Base-by-base conservation (phyloP, 2,113 vertebrate species). In the Vidua chalybeata region DNA sequence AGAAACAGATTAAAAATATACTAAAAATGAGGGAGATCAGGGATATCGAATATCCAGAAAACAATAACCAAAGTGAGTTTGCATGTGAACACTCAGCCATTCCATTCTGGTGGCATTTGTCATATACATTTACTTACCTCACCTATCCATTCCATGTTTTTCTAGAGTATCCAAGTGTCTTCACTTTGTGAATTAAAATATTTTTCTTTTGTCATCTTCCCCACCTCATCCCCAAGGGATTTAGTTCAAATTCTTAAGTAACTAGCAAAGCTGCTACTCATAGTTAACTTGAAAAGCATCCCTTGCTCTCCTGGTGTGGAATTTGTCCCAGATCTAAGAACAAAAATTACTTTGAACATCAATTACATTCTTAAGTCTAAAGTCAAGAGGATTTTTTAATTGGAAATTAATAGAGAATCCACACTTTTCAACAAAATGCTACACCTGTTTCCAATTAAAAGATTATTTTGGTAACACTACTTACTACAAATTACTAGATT, bases 361-460 rank as follows among this genome's bases (percentile, higher is more conserved):
- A 90, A 94, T 91, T 69, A 94, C 35, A 48, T 83, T 93, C 82
- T 90, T 74, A 85, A 95, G 63, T 63, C 85, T 93, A 74, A 95
- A 96, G 94, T 93, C 85, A 95, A 96, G 95, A 93, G 61, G 72
- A 92, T 80, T 88, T 91, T 90, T 49, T 80, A 93, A 95, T 80
- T 92, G 85, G 79, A 90, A 92, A 86, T 48, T 1, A 93, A 90
- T 23, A 87, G 55, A 90, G 75, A 92, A 90, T 37, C 75, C 64
- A 83, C 51, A 71, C 67, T 90, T 83, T 51, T 83, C 43, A 74
- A 90, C 66, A 88, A 84, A 93, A 86, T 27, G 31, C 31, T 77
- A 83, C 72, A 93, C 88, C 85, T 92, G 88, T 66, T 90, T 88
- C 75, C 43, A 79, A 96, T 86, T 90, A 88, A 66, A 89, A 87